Conservation (phyloP, 2,113 vertebrate species). For the Tapirus terrestris region DNA sequence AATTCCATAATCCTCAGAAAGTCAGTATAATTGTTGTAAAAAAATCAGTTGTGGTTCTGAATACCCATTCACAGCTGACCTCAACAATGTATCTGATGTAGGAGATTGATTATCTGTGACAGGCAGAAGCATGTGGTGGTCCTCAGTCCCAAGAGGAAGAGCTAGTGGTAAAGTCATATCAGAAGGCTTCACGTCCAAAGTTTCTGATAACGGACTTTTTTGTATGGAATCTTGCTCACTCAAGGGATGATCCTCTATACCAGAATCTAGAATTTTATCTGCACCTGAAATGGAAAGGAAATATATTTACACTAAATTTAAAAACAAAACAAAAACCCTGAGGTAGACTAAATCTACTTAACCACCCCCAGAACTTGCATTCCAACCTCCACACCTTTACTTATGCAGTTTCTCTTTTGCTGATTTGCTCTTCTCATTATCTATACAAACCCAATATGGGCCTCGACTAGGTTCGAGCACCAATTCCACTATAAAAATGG, state of each 20-base stretch:
- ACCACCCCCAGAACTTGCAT: not conserved
- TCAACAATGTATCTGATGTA: constrained; percentile 86
- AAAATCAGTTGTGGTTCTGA: constrained; percentile 91
- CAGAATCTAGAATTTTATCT: constrained; percentile 84
- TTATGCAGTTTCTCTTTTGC: not conserved
- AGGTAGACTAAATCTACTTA: not conserved
- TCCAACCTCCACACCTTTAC: not conserved
- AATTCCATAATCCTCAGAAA: constrained; percentile 57
- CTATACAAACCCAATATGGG: not conserved
- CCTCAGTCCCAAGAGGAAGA: constrained; percentile 88
- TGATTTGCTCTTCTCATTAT: not conserved
- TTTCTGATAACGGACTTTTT: constrained; percentile 87
- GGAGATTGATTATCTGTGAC: constrained; percentile 86
- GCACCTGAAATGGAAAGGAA: constrained; percentile 76
- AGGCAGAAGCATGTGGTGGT: constrained; percentile 89
- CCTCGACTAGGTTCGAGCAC: not conserved
- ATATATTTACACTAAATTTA: not conserved
- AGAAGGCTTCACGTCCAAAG: constrained; percentile 88
- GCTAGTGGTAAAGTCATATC: constrained; percentile 88
- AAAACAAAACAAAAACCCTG: not conserved
- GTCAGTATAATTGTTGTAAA: constrained; percentile 91
- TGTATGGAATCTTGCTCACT: constrained; percentile 85
- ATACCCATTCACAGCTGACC: constrained; percentile 86
- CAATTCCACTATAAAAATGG: not conserved
- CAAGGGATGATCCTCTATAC: constrained; percentile 81